Evolutionary conservation across 2,113 vertebrate genomes (phyloP).

Genomic region (Copsychus sechellarum): DNA sequence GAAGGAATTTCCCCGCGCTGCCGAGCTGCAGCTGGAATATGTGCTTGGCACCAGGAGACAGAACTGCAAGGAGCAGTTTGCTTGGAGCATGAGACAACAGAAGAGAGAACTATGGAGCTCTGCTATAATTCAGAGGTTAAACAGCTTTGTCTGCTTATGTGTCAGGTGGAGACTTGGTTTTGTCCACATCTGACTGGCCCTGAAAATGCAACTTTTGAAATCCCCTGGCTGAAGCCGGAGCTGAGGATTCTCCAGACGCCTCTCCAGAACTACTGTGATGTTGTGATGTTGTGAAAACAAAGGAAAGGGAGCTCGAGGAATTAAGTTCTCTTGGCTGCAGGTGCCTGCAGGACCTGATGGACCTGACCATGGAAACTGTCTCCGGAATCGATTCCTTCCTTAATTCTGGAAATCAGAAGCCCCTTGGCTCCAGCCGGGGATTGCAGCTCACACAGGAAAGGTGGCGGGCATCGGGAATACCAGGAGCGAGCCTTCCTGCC

Average conservation of each 20-base stretch:
- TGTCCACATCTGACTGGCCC: conserved; percentile 44
- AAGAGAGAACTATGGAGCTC: conserved; percentile 32
- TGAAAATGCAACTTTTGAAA: conserved; percentile 51
- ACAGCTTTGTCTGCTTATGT: conserved; percentile 49
- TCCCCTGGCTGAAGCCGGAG: not conserved
- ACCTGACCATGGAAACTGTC: conserved; percentile 1
- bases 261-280: conserved; percentile 54
- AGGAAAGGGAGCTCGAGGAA: conserved; percentile 45
- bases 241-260: conserved; percentile 20
- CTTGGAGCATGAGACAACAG: conserved; percentile 40
- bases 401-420: conserved; percentile 25
- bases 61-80: conserved; percentile 37
- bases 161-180: conserved; percentile 49
- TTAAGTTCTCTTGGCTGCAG: not conserved
- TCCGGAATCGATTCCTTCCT: not conserved
- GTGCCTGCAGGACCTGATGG: conserved; percentile 34
- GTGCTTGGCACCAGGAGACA: conserved; percentile 44
- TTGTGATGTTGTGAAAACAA: conserved; percentile 4
- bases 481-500: conserved; percentile 10
- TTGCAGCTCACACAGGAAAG: not conserved
- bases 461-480: not conserved
- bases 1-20: conserved; percentile 50
- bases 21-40: conserved; percentile 50
- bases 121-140: conserved; percentile 49
- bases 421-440: not conserved